Evolutionary conservation across 2,113 vertebrate species (phyloP).

Genomic region (Hemicordylus capensis): DNA sequence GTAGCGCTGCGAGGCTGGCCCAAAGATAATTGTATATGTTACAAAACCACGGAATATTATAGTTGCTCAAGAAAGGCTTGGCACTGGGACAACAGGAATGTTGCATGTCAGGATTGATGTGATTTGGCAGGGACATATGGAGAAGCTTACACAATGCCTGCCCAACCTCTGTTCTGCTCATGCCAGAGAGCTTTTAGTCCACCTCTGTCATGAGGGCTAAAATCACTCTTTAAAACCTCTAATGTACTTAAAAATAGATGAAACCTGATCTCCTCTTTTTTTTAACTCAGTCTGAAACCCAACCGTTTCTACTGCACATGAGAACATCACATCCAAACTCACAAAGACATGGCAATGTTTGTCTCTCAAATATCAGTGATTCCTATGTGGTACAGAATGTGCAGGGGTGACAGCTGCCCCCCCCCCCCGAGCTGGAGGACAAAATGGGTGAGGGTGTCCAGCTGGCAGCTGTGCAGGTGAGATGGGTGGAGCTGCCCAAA

Average conservation of each 20-base stretch:
- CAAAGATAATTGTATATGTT: slow-evolving; percentile 65
- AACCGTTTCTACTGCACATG: background rate
- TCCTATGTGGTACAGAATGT: background rate
- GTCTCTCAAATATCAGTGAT: background rate
- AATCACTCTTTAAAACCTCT: slow-evolving; percentile 19
- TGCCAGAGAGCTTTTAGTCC: background rate
- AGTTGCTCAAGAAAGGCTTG: slow-evolving; percentile 58
- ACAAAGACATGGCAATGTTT: background rate
- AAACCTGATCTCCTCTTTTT: slow-evolving; percentile 1
- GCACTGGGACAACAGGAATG: background rate
- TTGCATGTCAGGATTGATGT: slow-evolving; percentile 18
- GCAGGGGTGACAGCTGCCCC: background rate
- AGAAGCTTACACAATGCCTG: background rate
- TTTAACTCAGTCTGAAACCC: background rate
- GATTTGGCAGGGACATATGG: background rate
- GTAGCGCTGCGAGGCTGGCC: slow-evolving; percentile 64
- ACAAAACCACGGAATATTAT: slow-evolving; percentile 57
- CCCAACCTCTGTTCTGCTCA: slow-evolving; percentile 16
- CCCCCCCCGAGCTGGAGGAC: background rate
- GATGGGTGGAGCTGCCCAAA: background rate
- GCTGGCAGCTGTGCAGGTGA: background rate
- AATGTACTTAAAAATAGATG: slow-evolving; percentile 23
- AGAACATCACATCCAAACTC: background rate
- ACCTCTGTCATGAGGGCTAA: slow-evolving; percentile 21
- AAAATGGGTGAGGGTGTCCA: background rate